phyloP scores from a whole-genome alignment of 2,113 vertebrate genomes.

The Sebastes schlegelii region DNA sequence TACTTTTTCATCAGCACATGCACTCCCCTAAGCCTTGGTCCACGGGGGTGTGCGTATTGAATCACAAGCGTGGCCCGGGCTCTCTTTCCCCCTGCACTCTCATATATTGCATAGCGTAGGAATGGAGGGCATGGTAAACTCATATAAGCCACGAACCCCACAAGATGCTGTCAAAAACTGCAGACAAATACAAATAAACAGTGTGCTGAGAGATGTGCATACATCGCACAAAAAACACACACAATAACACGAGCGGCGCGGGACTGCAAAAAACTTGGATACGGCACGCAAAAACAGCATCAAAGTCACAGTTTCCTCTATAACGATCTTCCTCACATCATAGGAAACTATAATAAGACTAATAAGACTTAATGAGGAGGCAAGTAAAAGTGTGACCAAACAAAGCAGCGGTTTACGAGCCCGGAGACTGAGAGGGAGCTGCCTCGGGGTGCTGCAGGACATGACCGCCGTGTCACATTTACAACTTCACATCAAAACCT shows the following conservation, averaged over 20 bases:
- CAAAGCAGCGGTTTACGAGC: conserved; percentile 61
- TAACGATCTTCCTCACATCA: conserved; percentile 47
- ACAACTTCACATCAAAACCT: conserved; percentile 64
- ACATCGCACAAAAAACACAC: conserved; percentile 45
- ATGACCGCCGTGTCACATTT: conserved; percentile 65
- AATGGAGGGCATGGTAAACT: conserved; percentile 55
- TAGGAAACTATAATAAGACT: conserved; percentile 39
- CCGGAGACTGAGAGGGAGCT: conserved; percentile 3
- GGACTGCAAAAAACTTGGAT: not conserved
- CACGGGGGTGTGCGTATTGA: conserved; percentile 74
- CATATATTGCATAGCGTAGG: conserved; percentile 72
- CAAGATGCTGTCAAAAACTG: conserved; percentile 64
- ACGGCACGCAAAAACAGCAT: conserved; percentile 28
- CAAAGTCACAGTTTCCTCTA: conserved; percentile 48
- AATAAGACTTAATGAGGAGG: conserved; percentile 59
- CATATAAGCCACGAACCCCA: conserved; percentile 47
- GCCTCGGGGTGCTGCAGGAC: conserved; percentile 40
- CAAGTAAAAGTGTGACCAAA: conserved; percentile 60
- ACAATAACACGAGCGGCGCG: conserved; percentile 3
- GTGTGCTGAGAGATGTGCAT: conserved; percentile 45
- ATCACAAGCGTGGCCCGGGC: conserved; percentile 75
- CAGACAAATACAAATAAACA: conserved; percentile 60
- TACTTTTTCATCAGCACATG: conserved; percentile 87
- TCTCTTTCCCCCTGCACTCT: conserved; percentile 60
- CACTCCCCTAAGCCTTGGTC: conserved; percentile 80